Conservation (phyloP, 2,888 invertebrate genomes). For the Lasioglossum oenotherae region DNA sequence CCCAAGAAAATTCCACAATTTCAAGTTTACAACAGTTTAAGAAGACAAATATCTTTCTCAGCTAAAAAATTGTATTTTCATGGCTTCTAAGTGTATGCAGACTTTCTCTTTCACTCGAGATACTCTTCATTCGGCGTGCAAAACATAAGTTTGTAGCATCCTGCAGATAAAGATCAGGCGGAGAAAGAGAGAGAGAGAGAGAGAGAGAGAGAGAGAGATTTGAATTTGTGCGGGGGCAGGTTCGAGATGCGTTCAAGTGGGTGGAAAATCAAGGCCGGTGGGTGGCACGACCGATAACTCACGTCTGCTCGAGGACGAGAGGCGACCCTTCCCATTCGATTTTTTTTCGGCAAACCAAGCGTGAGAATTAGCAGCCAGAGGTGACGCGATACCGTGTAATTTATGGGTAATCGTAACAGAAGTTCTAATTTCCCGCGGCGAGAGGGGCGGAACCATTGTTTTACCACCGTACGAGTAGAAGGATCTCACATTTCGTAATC, state of each 20-base stretch:
- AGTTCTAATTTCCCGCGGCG: slow-evolving; percentile 30
- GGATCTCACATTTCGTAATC: not conserved
- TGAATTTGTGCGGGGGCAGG: slow-evolving; percentile 57
- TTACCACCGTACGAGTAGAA: not conserved
- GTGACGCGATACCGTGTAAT: slow-evolving; percentile 29
- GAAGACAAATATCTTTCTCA: not conserved
- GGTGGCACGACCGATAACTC: slow-evolving; percentile 49
- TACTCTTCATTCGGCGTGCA: slow-evolving; percentile 36
- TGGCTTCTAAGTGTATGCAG: not conserved
- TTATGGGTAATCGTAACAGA: slow-evolving; percentile 54
- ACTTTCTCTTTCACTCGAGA: slow-evolving; percentile 52
- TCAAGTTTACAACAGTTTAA: not conserved
- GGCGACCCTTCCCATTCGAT: slow-evolving; percentile 15
- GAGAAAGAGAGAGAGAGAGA: not conserved
- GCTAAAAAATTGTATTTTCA: too few relatives aligned
- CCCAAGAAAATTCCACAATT: too few relatives aligned
- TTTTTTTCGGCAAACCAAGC: slow-evolving; percentile 39
- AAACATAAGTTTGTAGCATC: slow-evolving; percentile 58
- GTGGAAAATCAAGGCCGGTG: slow-evolving; percentile 56
- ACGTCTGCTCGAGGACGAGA: slow-evolving; percentile 30
- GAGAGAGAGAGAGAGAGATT: slow-evolving; percentile 7
- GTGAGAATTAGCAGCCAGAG: slow-evolving; percentile 57
- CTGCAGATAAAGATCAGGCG: slow-evolving; percentile 59
- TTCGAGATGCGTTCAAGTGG: slow-evolving; percentile 53
- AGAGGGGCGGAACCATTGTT: not conserved